Base-by-base conservation (phyloP, 2,888 invertebrate species). In the Diaphora mendica region DNA sequence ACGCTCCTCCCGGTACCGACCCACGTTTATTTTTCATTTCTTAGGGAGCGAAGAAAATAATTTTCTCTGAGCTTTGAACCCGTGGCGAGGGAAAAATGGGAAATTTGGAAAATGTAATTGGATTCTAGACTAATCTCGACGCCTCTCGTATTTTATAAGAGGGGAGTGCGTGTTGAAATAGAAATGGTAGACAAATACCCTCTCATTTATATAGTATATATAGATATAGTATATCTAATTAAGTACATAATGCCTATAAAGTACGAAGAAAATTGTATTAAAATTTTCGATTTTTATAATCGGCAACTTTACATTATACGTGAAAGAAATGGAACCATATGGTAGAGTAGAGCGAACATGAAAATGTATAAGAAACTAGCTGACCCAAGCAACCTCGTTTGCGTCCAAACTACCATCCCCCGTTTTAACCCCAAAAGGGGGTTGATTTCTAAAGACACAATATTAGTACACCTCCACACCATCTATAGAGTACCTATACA, bases 1-100 rank as follows among this genome's bases (percentile, higher is more conserved):
- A 85, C 84, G 87, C 89, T 88, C 90, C 89, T 80, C 88, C 87
- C 87, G 88, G 88, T 82, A 75, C 81, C 84, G 64, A 71, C 69
- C 79, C 87, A 85, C 92, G 92, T 95, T 95, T 95, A 95, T 95
- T 95, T 95, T 95, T 94, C 95, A 95, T 95, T 93, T 94, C 94
- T 91, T 91, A 84, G 88, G 90, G 93, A 92, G 91, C 89, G 91
- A 91, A 90, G 93, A 94, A 95, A 95, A 95, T 95, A 93, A 95
- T 95, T 95, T 95, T 93, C 94, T 87, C 86, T 93, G 93, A 94
- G 94, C 94, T 95, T 93, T 94, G 94, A 94, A 94, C 94, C 92
- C 90, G 91, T 91, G 90, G 89, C 89, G 91, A 88, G 90, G 91
- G 91, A 93, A 94, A 94, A 94, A 93, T 92, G 91, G 90, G 92